A percentile compares a stretch with the other conserved stretches of the same genome.
Evolutionary conservation across 2,113 vertebrate genomes (phyloP).

Genomic region (Gavialis gangeticus): DNA sequence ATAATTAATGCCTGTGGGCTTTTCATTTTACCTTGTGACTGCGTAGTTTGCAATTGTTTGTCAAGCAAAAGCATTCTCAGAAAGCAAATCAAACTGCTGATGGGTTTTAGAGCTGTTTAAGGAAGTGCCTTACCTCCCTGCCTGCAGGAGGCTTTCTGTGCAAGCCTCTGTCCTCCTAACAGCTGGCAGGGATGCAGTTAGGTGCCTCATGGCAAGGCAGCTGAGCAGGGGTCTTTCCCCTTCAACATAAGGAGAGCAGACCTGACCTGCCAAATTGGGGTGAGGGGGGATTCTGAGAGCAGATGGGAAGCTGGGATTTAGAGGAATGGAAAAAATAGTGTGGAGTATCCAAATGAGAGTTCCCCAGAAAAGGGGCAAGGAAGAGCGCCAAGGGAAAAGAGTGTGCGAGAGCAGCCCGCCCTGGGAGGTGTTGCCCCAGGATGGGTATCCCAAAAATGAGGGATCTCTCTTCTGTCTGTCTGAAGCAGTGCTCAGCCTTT

Average conservation of each 20-base stretch:
- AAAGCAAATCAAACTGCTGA: constrained; percentile 76
- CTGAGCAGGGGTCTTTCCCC: neutral
- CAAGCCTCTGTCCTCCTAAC: neutral
- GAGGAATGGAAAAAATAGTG: fast-evolving
- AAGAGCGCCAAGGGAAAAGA: fast-evolving
- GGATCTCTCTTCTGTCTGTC: neutral
- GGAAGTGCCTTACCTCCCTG: constrained; percentile 20
- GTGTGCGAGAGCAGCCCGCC: neutral
- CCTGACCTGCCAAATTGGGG: neutral
- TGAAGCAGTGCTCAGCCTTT: neutral
- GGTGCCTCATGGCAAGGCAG: fast-evolving
- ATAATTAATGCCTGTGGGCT: constrained; percentile 84
- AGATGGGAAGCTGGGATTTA: neutral
- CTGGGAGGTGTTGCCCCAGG: neutral
- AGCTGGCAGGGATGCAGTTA: neutral
- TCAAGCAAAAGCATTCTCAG: constrained; percentile 72
- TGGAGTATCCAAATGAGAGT: neutral
- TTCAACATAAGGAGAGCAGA: neutral
- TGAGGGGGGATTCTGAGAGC: neutral
- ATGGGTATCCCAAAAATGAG: neutral
- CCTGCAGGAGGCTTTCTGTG: neutral
- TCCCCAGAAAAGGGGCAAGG: neutral
- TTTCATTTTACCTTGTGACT: constrained; percentile 80
- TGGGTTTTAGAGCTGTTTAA: constrained; percentile 67
- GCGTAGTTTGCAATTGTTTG: constrained; percentile 80